Evolutionary conservation across 2,113 vertebrate genomes (phyloP).

Genomic region (Pedetes capensis): DNA sequence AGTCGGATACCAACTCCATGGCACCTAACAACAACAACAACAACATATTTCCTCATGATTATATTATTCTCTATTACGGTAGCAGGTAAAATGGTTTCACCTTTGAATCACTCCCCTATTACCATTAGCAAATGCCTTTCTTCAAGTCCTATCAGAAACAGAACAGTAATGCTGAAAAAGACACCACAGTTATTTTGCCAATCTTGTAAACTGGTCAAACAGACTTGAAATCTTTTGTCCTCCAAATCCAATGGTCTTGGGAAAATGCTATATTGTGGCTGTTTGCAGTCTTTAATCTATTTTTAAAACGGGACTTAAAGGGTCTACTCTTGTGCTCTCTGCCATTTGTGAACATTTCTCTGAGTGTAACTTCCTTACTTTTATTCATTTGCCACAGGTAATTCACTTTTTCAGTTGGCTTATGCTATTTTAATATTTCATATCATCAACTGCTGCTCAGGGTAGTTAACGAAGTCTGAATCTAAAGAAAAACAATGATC

Average conservation of each 20-base stretch:
- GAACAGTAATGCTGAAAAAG: background rate
- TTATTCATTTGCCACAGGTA: background rate
- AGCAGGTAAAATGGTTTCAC: background rate
- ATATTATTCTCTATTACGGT: background rate
- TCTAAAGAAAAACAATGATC: background rate
- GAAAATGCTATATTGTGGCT: background rate
- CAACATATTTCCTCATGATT: background rate
- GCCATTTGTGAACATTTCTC: background rate
- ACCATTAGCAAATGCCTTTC: background rate
- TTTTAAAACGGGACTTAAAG: constrained; percentile 30
- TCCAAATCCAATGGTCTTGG: background rate
- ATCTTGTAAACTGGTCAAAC: background rate
- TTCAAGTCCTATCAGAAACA: background rate
- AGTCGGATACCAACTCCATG: too few relatives aligned
- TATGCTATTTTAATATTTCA: background rate
- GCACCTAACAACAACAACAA: too few relatives aligned
- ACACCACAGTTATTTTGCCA: background rate
- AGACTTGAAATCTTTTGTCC: background rate
- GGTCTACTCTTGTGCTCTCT: background rate
- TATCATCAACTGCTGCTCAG: background rate
- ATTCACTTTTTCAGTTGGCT: background rate
- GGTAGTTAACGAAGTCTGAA: background rate
- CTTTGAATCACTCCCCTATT: background rate
- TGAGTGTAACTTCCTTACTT: background rate
- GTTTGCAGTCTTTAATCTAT: background rate